Percentiles rank a stretch among this genome's conserved stretches.
These are phyloP conservation scores for Tragelaphus eurycerus DNA, from an alignment of 2,797 vertebrate genomes.

Conservation along the genomic window DNA sequence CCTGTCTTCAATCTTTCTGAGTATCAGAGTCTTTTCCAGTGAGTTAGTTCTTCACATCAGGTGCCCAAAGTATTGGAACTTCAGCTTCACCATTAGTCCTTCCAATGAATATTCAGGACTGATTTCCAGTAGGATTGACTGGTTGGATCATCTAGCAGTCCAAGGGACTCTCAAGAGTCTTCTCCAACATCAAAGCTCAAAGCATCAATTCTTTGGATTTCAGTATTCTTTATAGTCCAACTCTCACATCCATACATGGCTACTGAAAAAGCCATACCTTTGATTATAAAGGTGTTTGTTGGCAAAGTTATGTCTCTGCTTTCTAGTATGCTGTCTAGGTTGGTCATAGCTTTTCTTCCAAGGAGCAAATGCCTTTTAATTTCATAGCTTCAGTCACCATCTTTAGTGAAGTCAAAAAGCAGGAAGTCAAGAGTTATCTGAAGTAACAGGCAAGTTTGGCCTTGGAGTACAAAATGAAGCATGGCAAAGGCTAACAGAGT, in stretches of 20 bases:
- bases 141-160: neutral
- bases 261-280: neutral
- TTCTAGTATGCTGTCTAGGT: neutral
- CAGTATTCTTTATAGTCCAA: neutral
- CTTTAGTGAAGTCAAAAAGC: neutral
- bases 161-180: neutral
- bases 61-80: neutral
- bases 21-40: neutral
- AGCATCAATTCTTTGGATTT: too few species aligned
- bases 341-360: neutral
- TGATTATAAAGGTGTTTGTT: rapidly evolving
- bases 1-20: neutral
- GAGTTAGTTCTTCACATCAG: neutral
- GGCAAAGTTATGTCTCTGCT: neutral
- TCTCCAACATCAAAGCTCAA: neutral
- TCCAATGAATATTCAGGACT: neutral
- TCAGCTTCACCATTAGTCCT: neutral
- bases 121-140: neutral
- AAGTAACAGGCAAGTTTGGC: neutral
- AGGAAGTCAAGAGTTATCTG: neutral
- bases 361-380: neutral
- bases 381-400: neutral
- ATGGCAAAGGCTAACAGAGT: neutral
- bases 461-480: neutral
- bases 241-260: neutral